phyloP scores from a whole-genome alignment of 1,140 invertebrate species.

The Trachymyrmex cornetzi region DNA sequence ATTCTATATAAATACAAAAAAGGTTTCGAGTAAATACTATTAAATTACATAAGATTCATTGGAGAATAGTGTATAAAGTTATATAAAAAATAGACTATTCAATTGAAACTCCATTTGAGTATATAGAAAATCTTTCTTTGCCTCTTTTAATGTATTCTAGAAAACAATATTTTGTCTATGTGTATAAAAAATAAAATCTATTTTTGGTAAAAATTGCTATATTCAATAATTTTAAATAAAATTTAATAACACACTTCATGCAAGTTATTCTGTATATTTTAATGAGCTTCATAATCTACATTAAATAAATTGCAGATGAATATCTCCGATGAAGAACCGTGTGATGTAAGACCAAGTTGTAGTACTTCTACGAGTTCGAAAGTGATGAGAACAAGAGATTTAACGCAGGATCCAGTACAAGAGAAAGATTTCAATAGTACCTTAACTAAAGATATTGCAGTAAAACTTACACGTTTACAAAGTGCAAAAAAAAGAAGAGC shows the following conservation, averaged over 20 bases:
- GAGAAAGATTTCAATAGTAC: neutral
- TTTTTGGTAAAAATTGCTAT: neutral
- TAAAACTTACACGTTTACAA: neutral
- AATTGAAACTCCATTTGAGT: neutral
- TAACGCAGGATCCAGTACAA: neutral
- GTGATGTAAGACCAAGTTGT: neutral
- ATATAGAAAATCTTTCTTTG: neutral
- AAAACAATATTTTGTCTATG: neutral
- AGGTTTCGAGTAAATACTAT: neutral
- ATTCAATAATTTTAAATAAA: neutral
- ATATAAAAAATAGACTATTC: neutral
- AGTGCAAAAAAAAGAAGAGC: neutral
- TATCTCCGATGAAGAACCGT: conserved; percentile 24
- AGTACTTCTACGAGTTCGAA: conserved; percentile 1
- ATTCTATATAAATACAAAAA: neutral
- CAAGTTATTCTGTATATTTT: neutral
- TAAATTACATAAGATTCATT: neutral
- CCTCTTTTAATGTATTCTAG: neutral
- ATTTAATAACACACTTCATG: neutral
- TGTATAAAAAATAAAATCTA: neutral
- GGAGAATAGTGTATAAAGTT: neutral
- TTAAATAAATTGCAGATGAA: conserved; percentile 33
- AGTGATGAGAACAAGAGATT: neutral
- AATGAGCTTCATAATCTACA: neutral
- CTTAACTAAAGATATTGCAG: neutral